phyloP scores from a whole-genome alignment of 2,113 vertebrate genomes.

The Thalassarche chlororhynchos region DNA sequence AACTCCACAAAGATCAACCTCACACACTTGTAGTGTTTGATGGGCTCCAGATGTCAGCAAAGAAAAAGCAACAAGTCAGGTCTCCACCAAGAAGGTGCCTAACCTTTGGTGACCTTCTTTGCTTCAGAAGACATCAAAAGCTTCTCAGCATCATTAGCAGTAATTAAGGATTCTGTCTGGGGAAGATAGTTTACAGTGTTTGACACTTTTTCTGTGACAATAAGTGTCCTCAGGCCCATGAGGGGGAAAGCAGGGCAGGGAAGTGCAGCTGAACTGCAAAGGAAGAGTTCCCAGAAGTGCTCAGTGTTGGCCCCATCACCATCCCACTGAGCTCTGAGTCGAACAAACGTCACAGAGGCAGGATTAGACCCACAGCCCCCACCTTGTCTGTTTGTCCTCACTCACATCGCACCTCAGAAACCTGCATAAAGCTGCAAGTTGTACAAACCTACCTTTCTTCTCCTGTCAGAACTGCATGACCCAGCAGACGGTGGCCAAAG shows the following conservation, averaged over 20 bases:
- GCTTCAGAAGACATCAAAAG: neutral
- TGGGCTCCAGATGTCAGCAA: neutral
- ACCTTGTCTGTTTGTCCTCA: neutral
- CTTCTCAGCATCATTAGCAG: neutral
- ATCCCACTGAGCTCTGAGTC: neutral
- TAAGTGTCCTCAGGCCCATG: neutral
- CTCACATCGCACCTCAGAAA: neutral
- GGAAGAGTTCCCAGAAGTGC: neutral
- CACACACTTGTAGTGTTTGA: neutral
- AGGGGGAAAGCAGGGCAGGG: neutral
- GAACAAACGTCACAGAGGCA: neutral
- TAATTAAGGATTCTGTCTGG: neutral
- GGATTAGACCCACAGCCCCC: neutral
- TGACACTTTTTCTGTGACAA: neutral
- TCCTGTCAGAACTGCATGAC: accelerated
- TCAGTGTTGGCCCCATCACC: neutral
- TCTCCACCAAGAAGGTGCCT: neutral
- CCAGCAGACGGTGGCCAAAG: neutral
- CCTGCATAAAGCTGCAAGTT: neutral
- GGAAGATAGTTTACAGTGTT: neutral
- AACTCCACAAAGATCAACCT: neutral
- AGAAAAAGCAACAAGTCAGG: neutral
- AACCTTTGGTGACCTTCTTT: neutral
- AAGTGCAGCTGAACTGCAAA: neutral
- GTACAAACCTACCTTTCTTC: neutral